A percentile compares a stretch with the other conserved stretches of the same genome.
These are phyloP conservation scores for Rhea pennata DNA, from an alignment of 2,113 vertebrate genomes.

Conservation along the genomic window DNA sequence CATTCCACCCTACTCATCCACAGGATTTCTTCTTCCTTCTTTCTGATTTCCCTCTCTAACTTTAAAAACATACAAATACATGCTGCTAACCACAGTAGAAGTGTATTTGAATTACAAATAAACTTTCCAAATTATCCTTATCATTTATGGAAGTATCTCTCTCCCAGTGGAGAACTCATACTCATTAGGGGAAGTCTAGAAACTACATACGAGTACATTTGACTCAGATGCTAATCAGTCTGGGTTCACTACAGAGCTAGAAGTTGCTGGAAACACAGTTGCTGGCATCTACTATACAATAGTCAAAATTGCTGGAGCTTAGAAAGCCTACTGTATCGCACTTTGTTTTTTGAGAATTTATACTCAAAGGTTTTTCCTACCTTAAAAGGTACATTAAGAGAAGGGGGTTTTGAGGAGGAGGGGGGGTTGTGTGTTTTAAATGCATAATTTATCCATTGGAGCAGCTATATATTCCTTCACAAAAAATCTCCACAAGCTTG, in stretches of 20 bases:
- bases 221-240: not conserved
- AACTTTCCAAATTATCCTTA: not conserved
- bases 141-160: not conserved
- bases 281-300: not conserved
- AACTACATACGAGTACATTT: not conserved
- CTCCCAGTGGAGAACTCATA: not conserved
- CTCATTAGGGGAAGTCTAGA: not conserved
- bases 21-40: conserved; percentile 26
- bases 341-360: not conserved
- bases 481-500: not conserved
- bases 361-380: not conserved
- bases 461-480: not conserved
- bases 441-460: not conserved
- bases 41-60: not conserved
- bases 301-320: not conserved
- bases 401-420: not conserved
- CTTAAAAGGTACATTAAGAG: not conserved
- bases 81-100: not conserved
- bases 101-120: not conserved
- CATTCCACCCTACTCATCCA: not conserved
- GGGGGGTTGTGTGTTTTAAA: not conserved
- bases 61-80: not conserved
- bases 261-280: not conserved
- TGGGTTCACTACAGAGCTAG: not conserved
- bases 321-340: not conserved